Evolutionary conservation across 2,888 invertebrate species (phyloP).

Genomic region (Xanthorhoe spadicearia): DNA sequence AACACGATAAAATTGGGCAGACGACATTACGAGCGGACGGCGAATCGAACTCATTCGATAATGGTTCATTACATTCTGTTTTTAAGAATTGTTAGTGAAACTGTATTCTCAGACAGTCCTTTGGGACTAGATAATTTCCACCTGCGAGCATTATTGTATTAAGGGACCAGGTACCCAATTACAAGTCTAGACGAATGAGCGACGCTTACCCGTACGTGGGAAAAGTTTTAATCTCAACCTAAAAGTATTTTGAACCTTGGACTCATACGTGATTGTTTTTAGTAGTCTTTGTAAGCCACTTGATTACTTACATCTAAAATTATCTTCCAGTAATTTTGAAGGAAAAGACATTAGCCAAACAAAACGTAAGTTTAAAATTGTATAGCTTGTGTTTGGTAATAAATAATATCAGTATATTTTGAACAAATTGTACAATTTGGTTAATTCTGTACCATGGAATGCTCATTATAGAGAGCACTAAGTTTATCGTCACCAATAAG

Average conservation of each 20-base stretch:
- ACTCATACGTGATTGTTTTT: not conserved
- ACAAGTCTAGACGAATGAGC: slow-evolving; percentile 31
- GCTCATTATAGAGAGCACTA: not conserved
- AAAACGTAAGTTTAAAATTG: too few relatives aligned
- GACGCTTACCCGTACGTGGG: slow-evolving; percentile 16
- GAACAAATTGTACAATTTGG: too few relatives aligned
- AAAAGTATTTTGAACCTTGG: slow-evolving; percentile 13
- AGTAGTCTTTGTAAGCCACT: not conserved
- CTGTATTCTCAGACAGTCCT: slow-evolving; percentile 3
- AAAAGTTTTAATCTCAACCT: slow-evolving; percentile 14
- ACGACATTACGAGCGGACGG: not conserved
- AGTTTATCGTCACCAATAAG: not conserved
- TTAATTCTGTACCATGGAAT: too few relatives aligned
- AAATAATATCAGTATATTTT: too few relatives aligned
- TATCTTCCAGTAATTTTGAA: not conserved
- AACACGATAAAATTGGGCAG: slow-evolving; percentile 13
- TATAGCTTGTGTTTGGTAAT: too few relatives aligned
- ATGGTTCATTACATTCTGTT: slow-evolving; percentile 9
- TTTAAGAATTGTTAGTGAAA: not conserved
- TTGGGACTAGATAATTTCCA: slow-evolving; percentile 7
- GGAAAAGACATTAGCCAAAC: too few relatives aligned
- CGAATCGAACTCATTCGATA: slow-evolving; percentile 13
- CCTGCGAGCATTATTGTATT: slow-evolving; percentile 15
- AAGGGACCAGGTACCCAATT: slow-evolving; percentile 18
- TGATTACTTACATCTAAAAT: not conserved